A percentile compares a stretch with the other conserved stretches of the same genome.
Evolutionary conservation across 2,797 vertebrate genomes (phyloP).

Genomic region (Takifugu ocellatus): DNA sequence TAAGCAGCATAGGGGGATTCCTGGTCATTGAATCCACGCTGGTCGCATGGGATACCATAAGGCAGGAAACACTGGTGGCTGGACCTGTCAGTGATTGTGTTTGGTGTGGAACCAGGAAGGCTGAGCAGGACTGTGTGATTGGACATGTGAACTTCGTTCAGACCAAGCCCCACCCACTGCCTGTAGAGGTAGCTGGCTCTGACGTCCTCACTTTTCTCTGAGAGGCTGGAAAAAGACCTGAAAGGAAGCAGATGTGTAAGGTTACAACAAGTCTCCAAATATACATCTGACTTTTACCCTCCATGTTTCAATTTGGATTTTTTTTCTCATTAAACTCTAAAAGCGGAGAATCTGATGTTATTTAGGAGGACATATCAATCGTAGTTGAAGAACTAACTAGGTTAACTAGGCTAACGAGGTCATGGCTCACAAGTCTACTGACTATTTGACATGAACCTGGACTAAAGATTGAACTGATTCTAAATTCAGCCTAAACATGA

Average conservation of each 20-base stretch:
- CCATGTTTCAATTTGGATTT: too few relatives aligned
- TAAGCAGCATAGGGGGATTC: constrained; percentile 86
- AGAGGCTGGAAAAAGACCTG: constrained; percentile 77
- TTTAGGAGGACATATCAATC: too few relatives aligned
- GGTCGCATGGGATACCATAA: constrained; percentile 79
- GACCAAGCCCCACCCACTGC: constrained; percentile 84
- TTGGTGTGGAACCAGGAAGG: constrained; percentile 80
- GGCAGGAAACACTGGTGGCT: constrained; percentile 85
- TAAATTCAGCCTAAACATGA: too few relatives aligned
- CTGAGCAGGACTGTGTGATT: constrained; percentile 88
- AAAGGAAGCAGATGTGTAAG: not conserved
- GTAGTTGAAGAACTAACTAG: too few relatives aligned
- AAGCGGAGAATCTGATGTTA: too few relatives aligned
- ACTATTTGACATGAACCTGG: too few relatives aligned
- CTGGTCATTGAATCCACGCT: constrained; percentile 49
- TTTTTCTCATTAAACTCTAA: too few relatives aligned
- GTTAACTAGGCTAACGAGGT: too few relatives aligned
- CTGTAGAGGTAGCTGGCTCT: constrained; percentile 75
- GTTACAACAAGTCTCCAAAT: not conserved
- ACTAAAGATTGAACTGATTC: too few relatives aligned
- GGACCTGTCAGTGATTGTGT: constrained; percentile 79
- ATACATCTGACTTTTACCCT: not conserved
- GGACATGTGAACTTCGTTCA: constrained; percentile 83
- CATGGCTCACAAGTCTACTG: too few relatives aligned
- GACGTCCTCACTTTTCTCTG: constrained; percentile 73